These are phyloP conservation scores for Collichthys lucidus DNA, from an alignment of 2,113 vertebrate genomes.

Conservation along the genomic window DNA sequence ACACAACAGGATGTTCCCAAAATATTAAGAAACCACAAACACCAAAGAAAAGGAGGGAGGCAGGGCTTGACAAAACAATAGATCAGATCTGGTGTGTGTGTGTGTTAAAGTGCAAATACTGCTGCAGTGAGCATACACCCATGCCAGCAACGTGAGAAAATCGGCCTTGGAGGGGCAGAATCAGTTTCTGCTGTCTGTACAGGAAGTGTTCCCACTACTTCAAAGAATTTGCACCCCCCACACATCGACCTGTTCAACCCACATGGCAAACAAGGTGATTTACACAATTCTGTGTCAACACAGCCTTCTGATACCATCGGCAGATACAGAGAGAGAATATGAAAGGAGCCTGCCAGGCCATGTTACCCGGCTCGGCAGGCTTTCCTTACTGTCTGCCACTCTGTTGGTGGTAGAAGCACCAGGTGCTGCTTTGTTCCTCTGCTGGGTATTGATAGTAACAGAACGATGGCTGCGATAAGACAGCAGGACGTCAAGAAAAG, in stretches of 20 bases:
- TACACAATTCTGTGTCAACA: conserved; percentile 70
- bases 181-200: conserved; percentile 43
- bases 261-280: conserved; percentile 67
- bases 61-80: conserved; percentile 53
- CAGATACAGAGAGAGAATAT: conserved; percentile 46
- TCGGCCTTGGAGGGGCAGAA: conserved; percentile 4
- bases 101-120: conserved; percentile 26
- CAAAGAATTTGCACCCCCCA: conserved; percentile 53
- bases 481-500: conserved; percentile 9
- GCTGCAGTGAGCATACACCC: conserved; percentile 34
- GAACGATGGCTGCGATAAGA: conserved; percentile 30
- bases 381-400: conserved; percentile 22
- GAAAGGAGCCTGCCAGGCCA: conserved; percentile 42
- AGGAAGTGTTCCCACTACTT: conserved; percentile 57
- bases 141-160: conserved; percentile 36
- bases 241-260: conserved; percentile 55
- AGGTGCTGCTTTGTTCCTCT: conserved; percentile 61
- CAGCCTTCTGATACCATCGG: conserved; percentile 48
- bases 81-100: conserved; percentile 47
- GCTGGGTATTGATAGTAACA: conserved; percentile 28
- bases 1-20: conserved; percentile 78
- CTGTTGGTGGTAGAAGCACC: conserved; percentile 33
- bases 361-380: conserved; percentile 19
- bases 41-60: conserved; percentile 57
- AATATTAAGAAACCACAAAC: conserved; percentile 70